phyloP scores from a whole-genome alignment of 1,140 invertebrate species.

The Cryptotermes secundus region DNA sequence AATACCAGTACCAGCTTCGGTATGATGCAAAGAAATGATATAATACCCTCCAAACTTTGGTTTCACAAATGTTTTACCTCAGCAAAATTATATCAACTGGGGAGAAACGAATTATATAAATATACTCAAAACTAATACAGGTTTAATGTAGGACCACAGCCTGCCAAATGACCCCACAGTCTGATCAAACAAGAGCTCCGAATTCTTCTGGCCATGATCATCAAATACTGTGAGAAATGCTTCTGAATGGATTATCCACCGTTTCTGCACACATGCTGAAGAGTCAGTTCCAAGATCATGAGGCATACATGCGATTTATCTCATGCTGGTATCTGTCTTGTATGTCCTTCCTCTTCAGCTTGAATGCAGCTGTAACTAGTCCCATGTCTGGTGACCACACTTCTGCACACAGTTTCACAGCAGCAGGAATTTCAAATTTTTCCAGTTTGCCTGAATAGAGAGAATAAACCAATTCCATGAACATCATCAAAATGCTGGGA shows the following conservation, averaged over 20 bases:
- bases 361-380: constrained; percentile 96
- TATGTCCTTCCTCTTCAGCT: constrained; percentile 94
- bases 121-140: not conserved
- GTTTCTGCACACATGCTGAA: not conserved
- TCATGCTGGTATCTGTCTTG: constrained; percentile 88
- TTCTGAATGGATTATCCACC: not conserved
- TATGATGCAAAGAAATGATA: not conserved
- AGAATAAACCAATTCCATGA: not conserved
- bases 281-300: constrained; percentile 58
- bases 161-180: not conserved
- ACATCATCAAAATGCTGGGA: no score
- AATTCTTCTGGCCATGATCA: not conserved
- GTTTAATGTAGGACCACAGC: constrained; percentile 4
- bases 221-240: not conserved
- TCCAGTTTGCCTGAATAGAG: constrained; percentile 69
- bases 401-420: constrained; percentile 82
- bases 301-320: constrained; percentile 91
- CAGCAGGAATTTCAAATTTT: constrained; percentile 91
- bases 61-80: not conserved
- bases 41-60: not conserved
- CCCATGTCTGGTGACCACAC: constrained; percentile 96
- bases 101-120: not conserved
- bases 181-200: not conserved
- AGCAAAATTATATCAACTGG: not conserved
- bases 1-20: not conserved